Conservation (phyloP, 2,113 vertebrate genomes). For the Vidua macroura region DNA sequence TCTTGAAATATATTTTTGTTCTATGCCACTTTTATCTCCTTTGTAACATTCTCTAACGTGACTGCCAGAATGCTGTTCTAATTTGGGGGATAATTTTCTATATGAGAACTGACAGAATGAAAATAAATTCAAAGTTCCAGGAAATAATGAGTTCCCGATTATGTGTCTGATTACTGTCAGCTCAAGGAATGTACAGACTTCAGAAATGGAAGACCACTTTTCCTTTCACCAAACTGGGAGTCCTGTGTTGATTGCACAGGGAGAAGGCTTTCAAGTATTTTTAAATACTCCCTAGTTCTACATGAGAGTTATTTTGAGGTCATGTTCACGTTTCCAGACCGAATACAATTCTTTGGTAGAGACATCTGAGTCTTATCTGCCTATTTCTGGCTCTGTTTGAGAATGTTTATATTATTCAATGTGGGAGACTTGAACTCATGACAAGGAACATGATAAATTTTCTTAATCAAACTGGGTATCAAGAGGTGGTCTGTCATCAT, state of each 20-base stretch:
- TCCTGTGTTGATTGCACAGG: background rate
- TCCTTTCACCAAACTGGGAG: slow-evolving; percentile 30
- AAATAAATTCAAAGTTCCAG: slow-evolving; percentile 58
- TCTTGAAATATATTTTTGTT: slow-evolving; percentile 21
- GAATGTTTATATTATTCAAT: slow-evolving; percentile 72
- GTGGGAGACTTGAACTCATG: slow-evolving; percentile 72
- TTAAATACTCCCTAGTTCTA: slow-evolving; percentile 20
- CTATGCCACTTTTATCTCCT: slow-evolving; percentile 41
- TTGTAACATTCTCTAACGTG: slow-evolving; percentile 19
- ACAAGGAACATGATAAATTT: slow-evolving; percentile 75
- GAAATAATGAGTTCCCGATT: slow-evolving; percentile 57
- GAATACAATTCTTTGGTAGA: slow-evolving; percentile 36
- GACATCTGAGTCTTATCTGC: slow-evolving; percentile 75
- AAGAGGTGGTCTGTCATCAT: slow-evolving; percentile 77
- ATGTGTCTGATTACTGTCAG: slow-evolving; percentile 34
- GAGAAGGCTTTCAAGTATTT: slow-evolving; percentile 10
- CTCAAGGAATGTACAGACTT: background rate
- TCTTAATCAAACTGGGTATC: slow-evolving; percentile 77
- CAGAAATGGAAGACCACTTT: slow-evolving; percentile 19
- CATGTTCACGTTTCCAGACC: slow-evolving; percentile 6
- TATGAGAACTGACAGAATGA: slow-evolving; percentile 54
- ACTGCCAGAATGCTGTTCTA: slow-evolving; percentile 49
- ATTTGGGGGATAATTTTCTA: slow-evolving; percentile 51
- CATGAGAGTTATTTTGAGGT: slow-evolving; percentile 52
- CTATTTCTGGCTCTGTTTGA: slow-evolving; percentile 71